Percentiles rank a stretch among this genome's conserved stretches.
Evolutionary conservation across 1,140 invertebrate genomes (phyloP).

Genomic region (Notospermus geniculatus): DNA sequence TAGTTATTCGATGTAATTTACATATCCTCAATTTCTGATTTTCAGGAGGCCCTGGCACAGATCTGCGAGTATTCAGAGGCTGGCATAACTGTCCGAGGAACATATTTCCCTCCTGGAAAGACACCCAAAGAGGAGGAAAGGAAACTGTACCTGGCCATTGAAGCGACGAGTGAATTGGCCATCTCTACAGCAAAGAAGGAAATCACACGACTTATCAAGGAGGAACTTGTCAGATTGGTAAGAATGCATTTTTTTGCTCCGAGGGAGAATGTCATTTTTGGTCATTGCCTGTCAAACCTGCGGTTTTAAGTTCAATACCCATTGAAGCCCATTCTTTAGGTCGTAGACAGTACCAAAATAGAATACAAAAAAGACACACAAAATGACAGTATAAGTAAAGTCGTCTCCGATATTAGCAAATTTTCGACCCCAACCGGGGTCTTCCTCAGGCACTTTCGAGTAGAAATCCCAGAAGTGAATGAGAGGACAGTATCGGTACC

Average conservation of each 20-base stretch:
- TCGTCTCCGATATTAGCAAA: too few species aligned
- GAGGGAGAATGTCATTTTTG: not conserved
- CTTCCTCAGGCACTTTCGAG: too few species aligned
- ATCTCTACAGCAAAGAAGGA: conserved; percentile 98
- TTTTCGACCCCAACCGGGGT: too few species aligned
- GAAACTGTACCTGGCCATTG: conserved; percentile 97
- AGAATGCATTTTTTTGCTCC: conserved; percentile 56
- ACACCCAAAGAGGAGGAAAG: conserved; percentile 80
- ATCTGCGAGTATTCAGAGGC: conserved; percentile 99
- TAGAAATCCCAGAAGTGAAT: too few species aligned
- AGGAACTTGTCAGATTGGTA: conserved; percentile 91
- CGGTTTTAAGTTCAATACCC: not conserved
- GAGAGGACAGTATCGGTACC: too few species aligned
- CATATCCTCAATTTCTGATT: conserved; percentile 26
- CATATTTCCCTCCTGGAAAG: conserved; percentile 72
- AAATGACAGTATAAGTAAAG: too few species aligned
- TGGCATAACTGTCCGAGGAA: conserved; percentile 97
- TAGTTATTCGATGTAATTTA: too few species aligned
- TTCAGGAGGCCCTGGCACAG: conserved; percentile 90
- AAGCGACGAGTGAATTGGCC: conserved; percentile 94
- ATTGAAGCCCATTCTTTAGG: not conserved
- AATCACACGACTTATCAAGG: conserved; percentile 96
- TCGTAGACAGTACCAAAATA: not conserved
- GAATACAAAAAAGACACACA: too few species aligned
- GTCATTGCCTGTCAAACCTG: too few species aligned